Base-by-base conservation (phyloP, 92 coral and sea anemone species). In the Palythoa heliodiscus region DNA sequence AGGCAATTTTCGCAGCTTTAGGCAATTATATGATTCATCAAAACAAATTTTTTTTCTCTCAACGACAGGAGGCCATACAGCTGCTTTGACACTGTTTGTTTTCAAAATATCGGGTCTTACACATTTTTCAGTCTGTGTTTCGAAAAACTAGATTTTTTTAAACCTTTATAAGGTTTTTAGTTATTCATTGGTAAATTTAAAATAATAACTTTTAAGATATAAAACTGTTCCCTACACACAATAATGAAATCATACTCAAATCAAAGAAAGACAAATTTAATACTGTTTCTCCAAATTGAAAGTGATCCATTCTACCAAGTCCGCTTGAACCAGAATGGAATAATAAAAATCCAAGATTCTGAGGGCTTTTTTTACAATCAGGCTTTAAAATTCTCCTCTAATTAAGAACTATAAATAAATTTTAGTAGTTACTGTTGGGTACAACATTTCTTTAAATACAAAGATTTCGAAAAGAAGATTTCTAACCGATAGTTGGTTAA, bases 11-110 rank as follows among this genome's bases (percentile, higher is more conserved):
- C 22, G 70, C 61, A 22, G 52, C 53, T 80, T 20, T 38, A 66
- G 58, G 43, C 54, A 47, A 80, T 20, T 66, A 75, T 66, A 61
- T 68, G 55, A 61, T 23, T 19, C 66, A 43, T 39, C 48, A 68
- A 80, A 80, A 40, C 38, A 17, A 61, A 23, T 48, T 40, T 54
- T 25, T 24, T 48, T 66, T 16, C 11, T 66, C 63, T 66, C 40
- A 66, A 24, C 84, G 72, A 43, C 84, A 75, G 48, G 84, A 47
- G 47, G 61, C 9, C 74, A 22, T 11, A 22, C 84, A 80, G 84
- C 84, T 80, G 84, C 54, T 67, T 64, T 20, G 22, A 22, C 39
- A 75, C 48, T 13, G 63, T 66, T 29, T 29, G 60, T 80, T 80
- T 66, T 39, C 60, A 67, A 80, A 80, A 66, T 39, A 80, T 64